These are phyloP conservation scores for Megalops atlanticus DNA, from an alignment of 2,113 vertebrate genomes.

Conservation along the genomic window DNA sequence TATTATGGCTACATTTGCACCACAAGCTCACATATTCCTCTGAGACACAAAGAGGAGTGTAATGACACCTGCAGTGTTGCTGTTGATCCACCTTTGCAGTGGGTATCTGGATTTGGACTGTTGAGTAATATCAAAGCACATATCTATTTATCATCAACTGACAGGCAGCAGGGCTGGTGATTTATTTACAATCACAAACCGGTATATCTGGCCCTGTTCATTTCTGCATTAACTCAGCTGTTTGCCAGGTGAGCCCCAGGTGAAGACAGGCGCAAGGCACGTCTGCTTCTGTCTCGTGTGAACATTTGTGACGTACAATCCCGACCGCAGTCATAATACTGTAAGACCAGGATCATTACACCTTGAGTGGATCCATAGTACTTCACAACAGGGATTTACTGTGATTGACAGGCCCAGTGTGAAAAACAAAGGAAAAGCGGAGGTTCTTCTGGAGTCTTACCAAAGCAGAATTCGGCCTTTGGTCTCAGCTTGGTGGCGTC, in stretches of 20 bases:
- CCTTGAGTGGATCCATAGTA: neutral
- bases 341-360: neutral
- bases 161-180: neutral
- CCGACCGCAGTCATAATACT: neutral
- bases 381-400: neutral
- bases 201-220: neutral
- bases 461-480: constrained; percentile 97
- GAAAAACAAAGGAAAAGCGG: neutral
- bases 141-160: neutral
- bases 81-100: too few species aligned
- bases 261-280: neutral
- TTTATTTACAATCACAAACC: neutral
- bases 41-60: neutral
- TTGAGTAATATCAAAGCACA: neutral
- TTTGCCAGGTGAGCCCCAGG: neutral
- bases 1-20: too few species aligned
- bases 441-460: constrained; percentile 65
- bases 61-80: too few species aligned
- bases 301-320: neutral
- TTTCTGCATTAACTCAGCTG: neutral
- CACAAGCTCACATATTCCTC: neutral
- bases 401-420: neutral
- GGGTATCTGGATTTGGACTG: neutral
- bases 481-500: constrained; percentile 95
- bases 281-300: neutral